Base-by-base conservation (phyloP, 2,113 vertebrate genomes). In the Gobius niger region DNA sequence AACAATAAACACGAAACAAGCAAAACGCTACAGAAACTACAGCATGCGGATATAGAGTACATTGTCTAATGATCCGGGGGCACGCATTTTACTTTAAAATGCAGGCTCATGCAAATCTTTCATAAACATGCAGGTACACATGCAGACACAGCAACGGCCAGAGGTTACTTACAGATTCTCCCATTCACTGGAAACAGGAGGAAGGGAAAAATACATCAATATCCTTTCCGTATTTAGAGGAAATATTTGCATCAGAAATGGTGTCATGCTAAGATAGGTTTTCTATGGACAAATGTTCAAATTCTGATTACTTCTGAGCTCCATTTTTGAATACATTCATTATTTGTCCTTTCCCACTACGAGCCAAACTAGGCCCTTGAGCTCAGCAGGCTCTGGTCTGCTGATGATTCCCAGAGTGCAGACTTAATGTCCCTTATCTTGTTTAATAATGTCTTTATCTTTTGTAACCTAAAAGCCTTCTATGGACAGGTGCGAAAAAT, bases 131-230 rank as follows among this genome's bases (percentile, higher is more conserved):
- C 13, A 49, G 2, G 1, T 24, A 15, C 46, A 44, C 46, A 44
- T 49, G 0, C 15, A 47, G 1, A 18, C 62, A 44, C 44, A 13
- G 50, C 0, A 63, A 51, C 42, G 24, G 53, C 47, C 13, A 16
- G 42, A 65, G 78, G 51, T 34, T 13, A 98, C 96, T 98, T 96
- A 99, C 96, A 99, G 95, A 81, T 85, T 93, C 91, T 91, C 96
- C 96, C 96, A 98, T 86, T 98, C 96, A 84, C 96, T 99, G 87
- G 41, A 90, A 64, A 82, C 79, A 84, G 16, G 81, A 52, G 91
- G 67, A 52, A 81, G 80, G 78, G 82, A 88, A 88, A 71, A 86
- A 88, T 13, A 88, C 7, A 81, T 63, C 6, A 63, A 47, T 63
- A 60, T 9, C 42, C 19, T 63, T 63, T 63, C n/a, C 24, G 59